These are phyloP conservation scores for Cheilosia variabilis DNA, from an alignment of 2,888 invertebrate genomes.

Conservation along the genomic window DNA sequence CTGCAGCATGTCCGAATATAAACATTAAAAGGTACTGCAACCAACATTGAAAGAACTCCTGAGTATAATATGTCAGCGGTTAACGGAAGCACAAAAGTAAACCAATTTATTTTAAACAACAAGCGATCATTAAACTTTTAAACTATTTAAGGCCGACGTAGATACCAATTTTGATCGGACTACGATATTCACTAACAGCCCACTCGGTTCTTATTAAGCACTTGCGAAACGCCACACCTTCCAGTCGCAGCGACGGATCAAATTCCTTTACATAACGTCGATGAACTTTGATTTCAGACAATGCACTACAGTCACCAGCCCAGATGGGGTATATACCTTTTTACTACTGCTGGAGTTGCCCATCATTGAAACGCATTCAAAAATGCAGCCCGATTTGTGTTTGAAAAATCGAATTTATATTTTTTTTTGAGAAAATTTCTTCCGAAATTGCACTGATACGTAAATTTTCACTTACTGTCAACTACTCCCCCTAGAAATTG, in stretches of 20 bases:
- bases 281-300: neutral
- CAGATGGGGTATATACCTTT: slow-evolving; percentile 28
- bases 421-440: slow-evolving; percentile 19
- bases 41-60: no score
- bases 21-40: no score
- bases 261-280: slow-evolving; percentile 8
- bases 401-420: slow-evolving; percentile 13
- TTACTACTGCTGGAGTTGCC: slow-evolving; percentile 55
- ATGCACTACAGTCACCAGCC: slow-evolving; percentile 15
- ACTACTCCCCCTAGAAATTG: slow-evolving; percentile 49
- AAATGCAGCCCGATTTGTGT: neutral
- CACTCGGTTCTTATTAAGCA: no score
- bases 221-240: no score
- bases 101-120: no score
- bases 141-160: no score
- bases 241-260: neutral
- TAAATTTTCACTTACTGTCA: slow-evolving; percentile 62
- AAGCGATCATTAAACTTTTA: no score
- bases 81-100: no score
- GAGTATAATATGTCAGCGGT: no score
- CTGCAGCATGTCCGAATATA: no score
- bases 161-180: no score
- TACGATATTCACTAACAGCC: no score
- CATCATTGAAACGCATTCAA: slow-evolving; percentile 34
- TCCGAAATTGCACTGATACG: slow-evolving; percentile 53